Base-by-base conservation (phyloP, 2,113 vertebrate species). In the Butorides virescens region DNA sequence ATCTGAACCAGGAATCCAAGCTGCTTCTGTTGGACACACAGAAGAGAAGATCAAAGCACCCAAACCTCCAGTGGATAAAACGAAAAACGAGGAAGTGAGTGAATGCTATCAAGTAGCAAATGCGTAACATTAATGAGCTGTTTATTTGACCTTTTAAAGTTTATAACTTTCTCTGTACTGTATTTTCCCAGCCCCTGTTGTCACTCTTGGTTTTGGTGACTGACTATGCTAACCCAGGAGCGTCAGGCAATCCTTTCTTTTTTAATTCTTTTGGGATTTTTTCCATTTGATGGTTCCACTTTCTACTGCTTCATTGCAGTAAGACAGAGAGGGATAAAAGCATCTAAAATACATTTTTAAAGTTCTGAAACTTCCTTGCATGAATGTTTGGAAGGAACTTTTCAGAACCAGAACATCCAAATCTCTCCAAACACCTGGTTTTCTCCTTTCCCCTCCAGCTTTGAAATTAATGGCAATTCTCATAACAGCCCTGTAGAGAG, bases 41-140 rank as follows among this genome's bases (percentile, higher is more conserved):
- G 97, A 97, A 62, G 98, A 98, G 47, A 95, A 88, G 78, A 22
- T 39, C 2, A 92, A 88, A 39, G 34, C 79, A 8, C 82, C 93
- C 34, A 97, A 91, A 91, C 92, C 96, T 26, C 80, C 90, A 1
- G 13, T 82, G 10, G 98, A 99, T 83, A 98, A 97, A 92, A 97
- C 76, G 5, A 98, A 97, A 94, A 98, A 98, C 0, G 98, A 99
- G 62, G 98, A 98, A 92, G 98, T 99, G 86, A 97, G 98, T 88
- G 53, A 66, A n/a, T 53, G 30, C 29, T 50, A 1, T 27, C 17
- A 21, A 25, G 34, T 71, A 46, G 67, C 23, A 66, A 27, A 74
- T 65, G 37, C 10, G 1, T 80, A 19, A 67, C 23, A 19, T 23
- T 21, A 75, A n/a, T 21, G 14, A 71, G 37, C 46, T 92, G 36